Percentiles rank a stretch among this genome's conserved stretches.
Evolutionary conservation across 2,888 invertebrate genomes (phyloP).

Genomic region (Cosmorhoe ocellata): DNA sequence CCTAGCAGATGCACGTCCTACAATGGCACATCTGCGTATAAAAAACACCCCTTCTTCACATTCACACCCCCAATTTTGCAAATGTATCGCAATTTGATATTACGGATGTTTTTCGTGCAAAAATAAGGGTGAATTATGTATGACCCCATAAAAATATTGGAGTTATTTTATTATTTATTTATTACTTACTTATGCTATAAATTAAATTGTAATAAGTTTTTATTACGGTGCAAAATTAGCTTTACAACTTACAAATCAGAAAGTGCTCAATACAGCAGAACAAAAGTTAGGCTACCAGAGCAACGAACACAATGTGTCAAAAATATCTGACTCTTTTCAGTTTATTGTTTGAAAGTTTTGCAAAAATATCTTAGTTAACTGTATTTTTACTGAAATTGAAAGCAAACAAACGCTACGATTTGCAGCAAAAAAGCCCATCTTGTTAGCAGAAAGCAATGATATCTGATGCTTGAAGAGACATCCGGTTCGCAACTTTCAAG

Average conservation of each 20-base stretch:
- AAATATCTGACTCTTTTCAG: neutral
- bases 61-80: conserved; percentile 6
- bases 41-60: conserved; percentile 24
- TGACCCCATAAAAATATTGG: conserved; percentile 1
- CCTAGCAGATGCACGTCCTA: conserved; percentile 61
- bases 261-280: too few species aligned
- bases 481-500: conserved; percentile 43
- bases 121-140: conserved; percentile 10
- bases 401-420: neutral
- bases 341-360: too few species aligned
- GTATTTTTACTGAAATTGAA: neutral
- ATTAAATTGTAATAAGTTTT: too few species aligned
- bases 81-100: conserved; percentile 9
- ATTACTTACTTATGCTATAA: too few species aligned
- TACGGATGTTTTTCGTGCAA: conserved; percentile 1
- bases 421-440: conserved; percentile 14
- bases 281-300: too few species aligned
- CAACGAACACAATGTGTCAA: too few species aligned
- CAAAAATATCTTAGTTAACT: too few species aligned
- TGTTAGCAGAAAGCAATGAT: conserved; percentile 22
- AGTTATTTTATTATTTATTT: too few species aligned
- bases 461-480: conserved; percentile 22
- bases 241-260: too few species aligned
- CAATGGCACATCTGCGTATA: conserved; percentile 21
- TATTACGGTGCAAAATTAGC: too few species aligned